Percentiles rank a stretch among this genome's conserved stretches.
Conservation (phyloP, 2,113 vertebrate species). For the Oreochromis spilurus region DNA sequence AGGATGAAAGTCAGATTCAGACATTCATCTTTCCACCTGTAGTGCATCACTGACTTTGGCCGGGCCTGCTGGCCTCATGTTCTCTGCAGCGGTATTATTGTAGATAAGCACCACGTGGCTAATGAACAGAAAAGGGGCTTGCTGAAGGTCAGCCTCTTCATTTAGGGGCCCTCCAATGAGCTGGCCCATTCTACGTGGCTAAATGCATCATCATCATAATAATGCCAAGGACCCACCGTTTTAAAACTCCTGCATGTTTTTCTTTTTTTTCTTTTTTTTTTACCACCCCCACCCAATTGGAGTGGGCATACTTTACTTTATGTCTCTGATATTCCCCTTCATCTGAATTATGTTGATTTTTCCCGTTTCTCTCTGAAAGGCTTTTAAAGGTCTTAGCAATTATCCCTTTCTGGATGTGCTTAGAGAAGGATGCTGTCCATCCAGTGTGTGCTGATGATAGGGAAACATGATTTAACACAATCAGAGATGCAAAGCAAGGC, state of each 20-base stretch:
- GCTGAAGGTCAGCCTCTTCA: slow-evolving; percentile 77
- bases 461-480: slow-evolving; percentile 71
- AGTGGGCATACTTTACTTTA: slow-evolving; percentile 49
- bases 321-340: slow-evolving; percentile 51
- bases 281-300: slow-evolving; percentile 1
- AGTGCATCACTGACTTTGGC: slow-evolving; percentile 49
- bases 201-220: slow-evolving; percentile 73
- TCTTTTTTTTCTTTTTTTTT: background rate
- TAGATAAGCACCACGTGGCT: slow-evolving; percentile 69
- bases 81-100: slow-evolving; percentile 59
- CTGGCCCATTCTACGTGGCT: slow-evolving; percentile 67
- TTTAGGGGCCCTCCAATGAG: slow-evolving; percentile 70
- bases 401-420: slow-evolving; percentile 64
- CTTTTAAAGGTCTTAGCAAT: slow-evolving; percentile 74
- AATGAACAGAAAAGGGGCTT: slow-evolving; percentile 73
- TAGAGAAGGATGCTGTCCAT: slow-evolving; percentile 56
- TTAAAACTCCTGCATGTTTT: slow-evolving; percentile 51
- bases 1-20: slow-evolving; percentile 23
- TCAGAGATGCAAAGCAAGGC: slow-evolving; percentile 72
- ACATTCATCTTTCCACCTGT: slow-evolving; percentile 38
- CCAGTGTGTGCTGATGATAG: slow-evolving; percentile 67
- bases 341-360: slow-evolving; percentile 70
- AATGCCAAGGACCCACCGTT: slow-evolving; percentile 52
- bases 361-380: slow-evolving; percentile 66
- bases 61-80: slow-evolving; percentile 40